phyloP scores from a whole-genome alignment of 92 coral and sea anemone species.

The Palythoa caribaeorum region DNA sequence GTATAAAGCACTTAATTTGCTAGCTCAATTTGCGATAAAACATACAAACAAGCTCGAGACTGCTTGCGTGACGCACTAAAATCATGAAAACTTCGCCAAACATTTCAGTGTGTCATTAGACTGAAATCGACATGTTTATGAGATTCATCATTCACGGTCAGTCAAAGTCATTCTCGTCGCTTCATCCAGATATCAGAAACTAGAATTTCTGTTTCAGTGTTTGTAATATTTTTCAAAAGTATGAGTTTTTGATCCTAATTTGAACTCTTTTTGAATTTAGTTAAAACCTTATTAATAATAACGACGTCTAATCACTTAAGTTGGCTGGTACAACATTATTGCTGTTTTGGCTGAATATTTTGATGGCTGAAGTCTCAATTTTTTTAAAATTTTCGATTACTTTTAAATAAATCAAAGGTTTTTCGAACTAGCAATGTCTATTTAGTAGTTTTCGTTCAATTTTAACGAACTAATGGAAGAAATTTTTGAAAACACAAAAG shows the following conservation, averaged over 20 bases:
- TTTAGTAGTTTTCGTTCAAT: conserved; percentile 29
- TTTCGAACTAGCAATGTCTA: conserved; percentile 23
- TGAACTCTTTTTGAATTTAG: no score
- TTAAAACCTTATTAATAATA: no score
- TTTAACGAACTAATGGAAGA: not conserved
- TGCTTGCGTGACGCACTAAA: conserved; percentile 2
- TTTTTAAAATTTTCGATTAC: conserved; percentile 10
- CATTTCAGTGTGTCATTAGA: not conserved
- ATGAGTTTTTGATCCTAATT: no score
- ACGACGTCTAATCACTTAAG: no score
- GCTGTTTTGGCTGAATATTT: no score
- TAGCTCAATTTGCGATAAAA: not conserved
- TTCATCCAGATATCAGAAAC: no score
- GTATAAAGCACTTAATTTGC: not conserved
- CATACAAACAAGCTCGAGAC: not conserved
- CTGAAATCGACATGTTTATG: not conserved
- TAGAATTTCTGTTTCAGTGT: no score
- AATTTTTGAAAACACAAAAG: conserved; percentile 33
- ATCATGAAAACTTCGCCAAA: not conserved
- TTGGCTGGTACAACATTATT: no score
- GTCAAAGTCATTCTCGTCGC: no score
- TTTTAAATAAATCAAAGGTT: conserved; percentile 4
- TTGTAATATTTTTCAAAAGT: no score
- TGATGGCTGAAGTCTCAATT: not conserved
- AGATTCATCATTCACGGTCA: not conserved